Conservation (phyloP, 2,888 invertebrate genomes). For the Drosophila demipolita region DNA sequence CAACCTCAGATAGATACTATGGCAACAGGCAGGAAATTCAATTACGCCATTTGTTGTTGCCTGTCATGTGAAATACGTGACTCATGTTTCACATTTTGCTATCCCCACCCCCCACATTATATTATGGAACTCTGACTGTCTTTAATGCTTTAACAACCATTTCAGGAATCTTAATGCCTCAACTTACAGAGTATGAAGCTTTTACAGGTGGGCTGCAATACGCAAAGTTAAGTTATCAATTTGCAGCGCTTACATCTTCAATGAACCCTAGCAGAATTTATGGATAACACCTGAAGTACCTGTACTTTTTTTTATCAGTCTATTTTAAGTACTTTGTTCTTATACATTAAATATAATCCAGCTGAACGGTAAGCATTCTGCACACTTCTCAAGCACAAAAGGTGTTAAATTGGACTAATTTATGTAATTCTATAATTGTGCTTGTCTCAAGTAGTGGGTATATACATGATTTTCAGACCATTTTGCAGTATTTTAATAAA, state of each 20-base stretch:
- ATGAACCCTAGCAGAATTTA: not conserved
- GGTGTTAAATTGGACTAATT: not conserved
- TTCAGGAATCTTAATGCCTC: not conserved
- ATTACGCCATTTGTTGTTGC: conserved; percentile 60
- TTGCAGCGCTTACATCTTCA: not conserved
- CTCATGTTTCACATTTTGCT: conserved; percentile 12
- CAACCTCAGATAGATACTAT: conserved; percentile 6
- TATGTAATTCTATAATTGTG: too few species aligned
- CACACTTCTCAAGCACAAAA: too few species aligned
- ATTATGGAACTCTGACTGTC: conserved; percentile 15
- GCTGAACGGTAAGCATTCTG: not conserved
- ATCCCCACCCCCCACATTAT: not conserved
- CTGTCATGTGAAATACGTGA: conserved; percentile 39
- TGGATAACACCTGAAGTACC: not conserved
- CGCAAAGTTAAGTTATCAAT: not conserved
- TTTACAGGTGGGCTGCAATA: not conserved
- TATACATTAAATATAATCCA: not conserved
- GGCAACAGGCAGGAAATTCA: conserved; percentile 55
- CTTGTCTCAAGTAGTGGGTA: not conserved
- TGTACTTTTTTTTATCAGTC: not conserved
- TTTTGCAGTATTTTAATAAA: not conserved
- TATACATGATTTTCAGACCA: accelerated
- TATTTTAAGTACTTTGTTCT: not conserved
- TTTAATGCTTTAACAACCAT: conserved; percentile 5
- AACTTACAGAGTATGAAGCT: not conserved